These are phyloP conservation scores for Belgica antarctica DNA, from an alignment of 2,888 invertebrate genomes.

Conservation along the genomic window DNA sequence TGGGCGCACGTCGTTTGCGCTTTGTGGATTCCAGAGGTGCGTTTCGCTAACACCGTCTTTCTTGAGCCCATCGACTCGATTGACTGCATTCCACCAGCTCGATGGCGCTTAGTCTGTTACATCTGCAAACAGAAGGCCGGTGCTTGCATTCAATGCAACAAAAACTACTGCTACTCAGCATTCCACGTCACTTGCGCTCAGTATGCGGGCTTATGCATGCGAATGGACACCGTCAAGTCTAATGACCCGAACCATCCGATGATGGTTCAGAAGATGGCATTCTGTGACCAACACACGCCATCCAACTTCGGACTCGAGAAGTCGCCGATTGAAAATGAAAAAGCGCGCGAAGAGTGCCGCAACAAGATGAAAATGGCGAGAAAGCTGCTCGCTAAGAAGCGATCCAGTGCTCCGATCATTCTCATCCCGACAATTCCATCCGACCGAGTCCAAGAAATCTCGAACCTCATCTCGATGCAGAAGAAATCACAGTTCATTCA, in stretches of 20 bases:
- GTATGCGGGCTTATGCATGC: constrained; percentile 83
- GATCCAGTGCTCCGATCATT: constrained; percentile 86
- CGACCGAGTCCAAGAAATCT: constrained; percentile 83
- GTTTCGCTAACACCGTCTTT: constrained; percentile 97
- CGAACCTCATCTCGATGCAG: constrained; percentile 68
- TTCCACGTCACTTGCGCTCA: constrained; percentile 99
- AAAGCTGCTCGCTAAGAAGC: constrained; percentile 82
- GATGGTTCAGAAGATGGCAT: constrained; percentile 91
- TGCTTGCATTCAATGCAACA: constrained; percentile 97
- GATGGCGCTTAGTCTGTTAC: constrained; percentile 95
- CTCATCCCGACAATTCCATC: constrained; percentile 91
- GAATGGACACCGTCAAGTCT: constrained; percentile 85
- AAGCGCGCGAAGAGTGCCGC: constrained; percentile 65
- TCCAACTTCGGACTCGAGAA: constrained; percentile 51
- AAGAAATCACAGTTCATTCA: constrained; percentile 84
- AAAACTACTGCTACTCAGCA: constrained; percentile 92
- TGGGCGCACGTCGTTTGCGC: constrained; percentile 99
- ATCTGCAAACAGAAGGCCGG: constrained; percentile 93
- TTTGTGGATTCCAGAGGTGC: constrained; percentile 97
- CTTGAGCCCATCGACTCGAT: constrained; percentile 97
- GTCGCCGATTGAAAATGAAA: constrained; percentile 53
- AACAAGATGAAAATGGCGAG: constrained; percentile 85
- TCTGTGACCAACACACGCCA: constrained; percentile 92
- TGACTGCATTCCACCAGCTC: constrained; percentile 89
- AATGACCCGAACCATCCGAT: constrained; percentile 65